Evolutionary conservation across 2,888 invertebrate genomes (phyloP).

Genomic region (Ophioninae sp.): DNA sequence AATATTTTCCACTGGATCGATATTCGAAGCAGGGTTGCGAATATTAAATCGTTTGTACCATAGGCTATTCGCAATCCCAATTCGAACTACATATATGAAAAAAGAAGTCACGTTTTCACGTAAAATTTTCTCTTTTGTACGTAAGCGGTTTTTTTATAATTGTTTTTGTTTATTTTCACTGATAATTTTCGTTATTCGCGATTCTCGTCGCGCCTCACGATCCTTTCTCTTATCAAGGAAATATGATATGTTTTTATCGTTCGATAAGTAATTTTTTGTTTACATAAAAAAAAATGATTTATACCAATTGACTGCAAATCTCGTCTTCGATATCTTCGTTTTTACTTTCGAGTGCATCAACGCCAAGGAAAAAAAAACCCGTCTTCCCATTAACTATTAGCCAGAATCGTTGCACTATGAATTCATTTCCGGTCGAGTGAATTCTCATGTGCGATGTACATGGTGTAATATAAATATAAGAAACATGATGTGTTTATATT

Average conservation of each 20-base stretch:
- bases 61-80: constrained; percentile 22
- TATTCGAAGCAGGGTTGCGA: constrained; percentile 21
- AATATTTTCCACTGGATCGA: constrained; percentile 28
- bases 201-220: neutral
- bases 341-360: constrained; percentile 9
- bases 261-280: neutral
- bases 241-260: neutral
- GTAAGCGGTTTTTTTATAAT: neutral
- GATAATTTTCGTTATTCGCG: neutral
- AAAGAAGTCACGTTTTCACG: neutral
- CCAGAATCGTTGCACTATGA: constrained; percentile 40
- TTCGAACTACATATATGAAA: constrained; percentile 6
- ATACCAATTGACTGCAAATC: neutral
- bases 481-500: constrained; percentile 22
- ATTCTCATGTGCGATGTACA: constrained; percentile 16
- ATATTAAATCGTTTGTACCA: constrained; percentile 17
- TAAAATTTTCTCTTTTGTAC: neutral
- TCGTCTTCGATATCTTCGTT: neutral
- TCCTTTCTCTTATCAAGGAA: neutral
- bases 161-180: neutral
- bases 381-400: constrained; percentile 58
- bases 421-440: constrained; percentile 25
- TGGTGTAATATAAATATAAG: constrained; percentile 1
- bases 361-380: constrained; percentile 48
- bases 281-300: neutral